These are phyloP conservation scores for Tholera decimalis DNA, from an alignment of 2,888 invertebrate genomes.

Conservation along the genomic window DNA sequence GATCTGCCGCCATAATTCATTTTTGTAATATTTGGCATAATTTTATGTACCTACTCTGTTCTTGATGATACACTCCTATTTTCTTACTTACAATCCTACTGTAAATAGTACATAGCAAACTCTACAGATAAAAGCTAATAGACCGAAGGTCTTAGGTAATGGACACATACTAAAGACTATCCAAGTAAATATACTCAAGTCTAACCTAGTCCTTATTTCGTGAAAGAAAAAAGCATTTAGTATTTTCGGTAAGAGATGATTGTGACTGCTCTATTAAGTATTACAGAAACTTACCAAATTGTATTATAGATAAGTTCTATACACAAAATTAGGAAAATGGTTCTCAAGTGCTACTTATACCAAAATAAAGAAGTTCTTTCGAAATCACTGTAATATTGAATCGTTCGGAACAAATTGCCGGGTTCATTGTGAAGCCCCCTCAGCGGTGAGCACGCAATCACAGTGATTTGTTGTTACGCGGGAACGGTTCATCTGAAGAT, in stretches of 20 bases:
- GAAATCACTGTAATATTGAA: conserved; percentile 25
- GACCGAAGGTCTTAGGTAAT: conserved; percentile 10
- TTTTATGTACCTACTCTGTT: conserved; percentile 10
- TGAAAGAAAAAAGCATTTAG: background rate
- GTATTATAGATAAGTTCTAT: background rate
- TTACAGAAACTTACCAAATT: background rate
- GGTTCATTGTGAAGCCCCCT: conserved; percentile 47
- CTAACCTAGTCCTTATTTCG: background rate
- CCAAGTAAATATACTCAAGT: background rate
- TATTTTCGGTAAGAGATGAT: conserved; percentile 13
- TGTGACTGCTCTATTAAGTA: background rate
- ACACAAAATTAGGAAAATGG: background rate
- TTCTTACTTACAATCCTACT: conserved; percentile 1
- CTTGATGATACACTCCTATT: conserved; percentile 6
- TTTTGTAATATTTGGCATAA: background rate
- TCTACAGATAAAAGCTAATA: conserved; percentile 29
- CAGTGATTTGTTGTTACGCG: conserved; percentile 41
- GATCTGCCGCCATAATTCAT: too few relatives aligned
- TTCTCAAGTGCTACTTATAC: background rate
- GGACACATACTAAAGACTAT: background rate
- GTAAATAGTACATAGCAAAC: background rate
- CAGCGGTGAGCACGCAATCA: conserved; percentile 40
- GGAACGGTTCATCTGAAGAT: conserved; percentile 22
- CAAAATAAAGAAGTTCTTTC: conserved; percentile 22
- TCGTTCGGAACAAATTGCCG: conserved; percentile 37